Conservation (phyloP, 2,797 vertebrate species). For the Sebastes trivittatus region DNA sequence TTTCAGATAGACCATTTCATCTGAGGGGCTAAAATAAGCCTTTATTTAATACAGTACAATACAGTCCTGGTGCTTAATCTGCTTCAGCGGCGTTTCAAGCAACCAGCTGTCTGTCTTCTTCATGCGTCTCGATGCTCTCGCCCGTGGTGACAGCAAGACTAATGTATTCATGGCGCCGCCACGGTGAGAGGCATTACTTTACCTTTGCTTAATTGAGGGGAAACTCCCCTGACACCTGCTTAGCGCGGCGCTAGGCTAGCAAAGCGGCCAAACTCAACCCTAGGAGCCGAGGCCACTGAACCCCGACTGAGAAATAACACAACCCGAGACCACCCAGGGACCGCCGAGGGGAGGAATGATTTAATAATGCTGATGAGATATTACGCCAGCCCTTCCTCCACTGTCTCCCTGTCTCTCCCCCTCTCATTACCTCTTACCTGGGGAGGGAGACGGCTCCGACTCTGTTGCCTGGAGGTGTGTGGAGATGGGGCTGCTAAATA, state of each 20-base stretch:
- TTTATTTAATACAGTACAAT: constrained; percentile 9
- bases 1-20: constrained; percentile 18
- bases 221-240: constrained; percentile 83
- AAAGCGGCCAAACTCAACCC: constrained; percentile 64
- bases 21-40: not conserved
- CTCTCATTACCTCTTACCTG: constrained; percentile 55
- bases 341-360: constrained; percentile 69
- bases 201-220: constrained; percentile 87
- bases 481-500: constrained; percentile 81
- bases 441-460: constrained; percentile 48
- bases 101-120: constrained; percentile 67
- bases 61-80: constrained; percentile 20
- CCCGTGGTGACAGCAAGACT: constrained; percentile 75
- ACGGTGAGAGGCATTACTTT: constrained; percentile 79
- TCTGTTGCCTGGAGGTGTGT: constrained; percentile 68
- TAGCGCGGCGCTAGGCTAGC: constrained; percentile 62
- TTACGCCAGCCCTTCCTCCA: constrained; percentile 55
- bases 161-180: constrained; percentile 78
- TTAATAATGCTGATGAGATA: constrained; percentile 81
- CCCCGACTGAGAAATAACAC: constrained; percentile 79
- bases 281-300: constrained; percentile 69
- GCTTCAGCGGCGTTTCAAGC: constrained; percentile 14
- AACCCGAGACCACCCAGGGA: constrained; percentile 70
- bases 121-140: constrained; percentile 38
- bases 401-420: constrained; percentile 8